Evolutionary conservation across 2,888 invertebrate species (phyloP).

Genomic region (Hylaea fasciaria): DNA sequence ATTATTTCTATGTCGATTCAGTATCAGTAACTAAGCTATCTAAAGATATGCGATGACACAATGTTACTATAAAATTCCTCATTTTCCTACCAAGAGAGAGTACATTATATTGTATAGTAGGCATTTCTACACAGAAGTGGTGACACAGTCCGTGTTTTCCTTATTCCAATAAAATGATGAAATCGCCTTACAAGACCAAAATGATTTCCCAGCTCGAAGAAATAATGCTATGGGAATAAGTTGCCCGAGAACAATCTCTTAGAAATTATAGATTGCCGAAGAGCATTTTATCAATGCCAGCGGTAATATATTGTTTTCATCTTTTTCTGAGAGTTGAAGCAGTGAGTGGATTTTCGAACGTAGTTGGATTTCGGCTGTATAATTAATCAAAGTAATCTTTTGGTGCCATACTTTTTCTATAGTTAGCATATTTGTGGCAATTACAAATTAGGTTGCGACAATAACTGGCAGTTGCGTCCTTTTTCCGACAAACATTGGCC

Average conservation of each 20-base stretch:
- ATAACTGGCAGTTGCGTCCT: too few species aligned
- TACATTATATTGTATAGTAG: not conserved
- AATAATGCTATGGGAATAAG: constrained; percentile 56
- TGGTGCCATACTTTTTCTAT: too few species aligned
- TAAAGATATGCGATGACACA: not conserved
- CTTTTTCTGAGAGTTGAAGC: constrained; percentile 37
- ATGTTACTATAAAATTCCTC: not conserved
- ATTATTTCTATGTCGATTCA: too few species aligned
- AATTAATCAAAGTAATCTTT: too few species aligned
- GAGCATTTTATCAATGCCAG: constrained; percentile 64
- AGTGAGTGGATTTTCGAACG: not conserved
- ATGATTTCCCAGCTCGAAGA: constrained; percentile 43
- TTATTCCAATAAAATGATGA: constrained; percentile 13
- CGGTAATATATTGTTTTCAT: constrained; percentile 57
- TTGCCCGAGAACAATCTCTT: constrained; percentile 56
- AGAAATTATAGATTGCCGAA: constrained; percentile 63
- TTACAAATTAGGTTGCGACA: too few species aligned
- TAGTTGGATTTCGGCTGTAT: not conserved
- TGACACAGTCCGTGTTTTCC: constrained; percentile 25
- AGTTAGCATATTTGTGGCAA: too few species aligned
- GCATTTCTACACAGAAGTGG: not conserved
- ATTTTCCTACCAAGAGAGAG: too few species aligned
- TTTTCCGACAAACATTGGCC: too few species aligned
- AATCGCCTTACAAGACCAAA: constrained; percentile 9
- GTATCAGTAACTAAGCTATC: too few species aligned